Evolutionary conservation across 2,113 vertebrate species (phyloP).

Genomic region (Myrmecobius fasciatus): DNA sequence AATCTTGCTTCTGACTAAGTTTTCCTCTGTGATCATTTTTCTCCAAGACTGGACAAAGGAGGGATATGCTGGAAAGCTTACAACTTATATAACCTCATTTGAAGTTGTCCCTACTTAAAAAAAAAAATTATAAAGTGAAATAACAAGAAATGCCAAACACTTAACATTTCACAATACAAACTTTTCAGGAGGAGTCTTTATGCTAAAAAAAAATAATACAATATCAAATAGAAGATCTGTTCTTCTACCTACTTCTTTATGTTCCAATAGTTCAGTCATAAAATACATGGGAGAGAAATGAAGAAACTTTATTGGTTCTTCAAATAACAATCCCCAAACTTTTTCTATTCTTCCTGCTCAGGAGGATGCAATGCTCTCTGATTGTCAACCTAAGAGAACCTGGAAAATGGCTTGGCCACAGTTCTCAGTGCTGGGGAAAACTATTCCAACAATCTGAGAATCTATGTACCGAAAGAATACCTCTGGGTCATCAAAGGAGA

Average conservation of each 20-base stretch:
- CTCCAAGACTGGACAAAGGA: background rate
- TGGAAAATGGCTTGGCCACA: background rate
- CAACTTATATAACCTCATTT: slow-evolving; percentile 44
- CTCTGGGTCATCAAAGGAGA: background rate
- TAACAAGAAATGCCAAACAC: slow-evolving; percentile 24
- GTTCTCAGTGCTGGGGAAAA: slow-evolving; percentile 21
- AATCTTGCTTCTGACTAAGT: background rate
- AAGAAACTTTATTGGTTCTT: slow-evolving; percentile 2
- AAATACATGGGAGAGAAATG: slow-evolving; percentile 39
- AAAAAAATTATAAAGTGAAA: background rate
- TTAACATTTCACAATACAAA: slow-evolving; percentile 56
- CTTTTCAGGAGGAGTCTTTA: slow-evolving; percentile 61
- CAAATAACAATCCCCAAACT: background rate
- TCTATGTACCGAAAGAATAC: background rate
- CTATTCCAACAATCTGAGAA: slow-evolving; percentile 42
- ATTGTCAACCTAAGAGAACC: slow-evolving; percentile 8
- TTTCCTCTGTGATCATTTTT: background rate
- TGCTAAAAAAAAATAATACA: slow-evolving; percentile 64
- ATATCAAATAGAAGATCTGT: slow-evolving; percentile 42
- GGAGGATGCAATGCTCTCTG: background rate
- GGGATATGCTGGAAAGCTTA: slow-evolving; percentile 27
- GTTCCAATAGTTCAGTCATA: slow-evolving; percentile 59
- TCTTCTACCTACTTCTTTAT: slow-evolving; percentile 34
- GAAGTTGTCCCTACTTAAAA: background rate
- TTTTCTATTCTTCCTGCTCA: background rate